phyloP scores from a whole-genome alignment of 2,113 vertebrate genomes.

The Phylloscopus trochiloides region DNA sequence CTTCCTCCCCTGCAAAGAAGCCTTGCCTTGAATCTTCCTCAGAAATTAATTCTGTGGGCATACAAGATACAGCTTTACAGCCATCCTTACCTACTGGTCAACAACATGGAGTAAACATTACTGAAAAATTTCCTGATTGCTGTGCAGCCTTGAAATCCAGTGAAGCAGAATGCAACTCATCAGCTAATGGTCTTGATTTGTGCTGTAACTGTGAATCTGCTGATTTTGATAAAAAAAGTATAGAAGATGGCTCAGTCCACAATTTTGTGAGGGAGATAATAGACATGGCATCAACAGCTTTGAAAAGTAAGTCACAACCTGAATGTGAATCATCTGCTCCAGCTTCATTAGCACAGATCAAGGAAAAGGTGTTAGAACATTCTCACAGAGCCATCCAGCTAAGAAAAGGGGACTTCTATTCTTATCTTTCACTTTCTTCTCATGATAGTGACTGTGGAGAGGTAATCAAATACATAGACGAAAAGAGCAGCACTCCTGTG shows the following conservation, averaged over 20 bases:
- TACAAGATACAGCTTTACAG: slow-evolving; percentile 5
- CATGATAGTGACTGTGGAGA: slow-evolving; percentile 99
- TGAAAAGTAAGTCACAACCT: slow-evolving; percentile 85
- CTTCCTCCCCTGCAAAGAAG: slow-evolving; percentile 53
- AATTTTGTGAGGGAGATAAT: slow-evolving; percentile 95
- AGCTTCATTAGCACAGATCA: slow-evolving; percentile 85
- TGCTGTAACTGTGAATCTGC: slow-evolving; percentile 76
- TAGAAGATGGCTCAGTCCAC: slow-evolving; percentile 83
- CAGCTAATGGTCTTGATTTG: slow-evolving; percentile 30
- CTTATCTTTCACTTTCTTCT: slow-evolving; percentile 96
- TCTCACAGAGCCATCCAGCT: slow-evolving; percentile 90
- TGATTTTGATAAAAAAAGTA: slow-evolving; percentile 68
- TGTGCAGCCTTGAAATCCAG: slow-evolving; percentile 49
- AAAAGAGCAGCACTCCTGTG: slow-evolving; percentile 81
- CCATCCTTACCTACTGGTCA: slow-evolving; percentile 9
- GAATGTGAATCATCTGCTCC: slow-evolving; percentile 75
- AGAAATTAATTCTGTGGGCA: slow-evolving; percentile 1
- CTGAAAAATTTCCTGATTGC: slow-evolving; percentile 33
- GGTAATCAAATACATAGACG: slow-evolving; percentile 84
- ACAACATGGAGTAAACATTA: neutral
- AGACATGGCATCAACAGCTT: slow-evolving; percentile 88
- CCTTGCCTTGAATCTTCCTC: slow-evolving; percentile 42
- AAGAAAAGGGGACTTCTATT: slow-evolving; percentile 95
- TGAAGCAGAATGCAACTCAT: slow-evolving; percentile 59
- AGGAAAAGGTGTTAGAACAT: slow-evolving; percentile 93